A percentile compares a stretch with the other conserved stretches of the same genome.
phyloP scores from a whole-genome alignment of 2,797 vertebrate species.

The Bryconaethiops microstoma region DNA sequence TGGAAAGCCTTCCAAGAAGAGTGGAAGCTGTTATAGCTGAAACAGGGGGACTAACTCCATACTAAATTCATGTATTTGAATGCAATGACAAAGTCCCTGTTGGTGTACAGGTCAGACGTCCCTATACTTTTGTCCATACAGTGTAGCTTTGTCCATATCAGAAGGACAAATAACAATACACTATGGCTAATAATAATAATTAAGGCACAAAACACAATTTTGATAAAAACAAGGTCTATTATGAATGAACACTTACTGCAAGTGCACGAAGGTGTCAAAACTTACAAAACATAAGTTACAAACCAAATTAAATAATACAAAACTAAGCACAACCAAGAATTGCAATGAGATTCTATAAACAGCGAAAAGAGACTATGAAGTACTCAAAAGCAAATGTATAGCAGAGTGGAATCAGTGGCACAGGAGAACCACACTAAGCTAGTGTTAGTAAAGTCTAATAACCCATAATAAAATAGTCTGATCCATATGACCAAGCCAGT shows the following conservation, averaged over 20 bases:
- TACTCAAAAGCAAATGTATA: background rate
- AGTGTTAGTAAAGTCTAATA: conserved; percentile 1
- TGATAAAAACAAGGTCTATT: conserved; percentile 37
- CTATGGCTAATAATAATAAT: background rate
- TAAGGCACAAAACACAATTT: conserved; percentile 21
- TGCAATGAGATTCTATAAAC: conserved; percentile 44
- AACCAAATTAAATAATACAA: conserved; percentile 69
- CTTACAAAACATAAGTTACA: conserved; percentile 75
- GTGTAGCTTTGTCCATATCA: background rate
- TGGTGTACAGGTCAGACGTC: too few species aligned
- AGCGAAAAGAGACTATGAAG: background rate
- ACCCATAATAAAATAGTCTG: background rate
- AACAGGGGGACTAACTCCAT: too few species aligned
- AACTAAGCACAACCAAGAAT: conserved; percentile 52
- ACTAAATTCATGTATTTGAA: too few species aligned
- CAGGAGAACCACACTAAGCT: background rate
- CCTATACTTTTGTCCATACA: too few species aligned
- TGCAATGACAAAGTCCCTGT: too few species aligned
- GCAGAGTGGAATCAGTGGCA: background rate
- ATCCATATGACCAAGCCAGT: background rate
- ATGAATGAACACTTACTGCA: conserved; percentile 16
- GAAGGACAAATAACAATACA: background rate
- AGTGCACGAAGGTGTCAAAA: conserved; percentile 62
- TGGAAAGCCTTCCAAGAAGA: too few species aligned
- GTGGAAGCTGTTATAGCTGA: too few species aligned